These are phyloP conservation scores for Lophura swinhoii DNA, from an alignment of 2,797 vertebrate genomes.

Conservation along the genomic window DNA sequence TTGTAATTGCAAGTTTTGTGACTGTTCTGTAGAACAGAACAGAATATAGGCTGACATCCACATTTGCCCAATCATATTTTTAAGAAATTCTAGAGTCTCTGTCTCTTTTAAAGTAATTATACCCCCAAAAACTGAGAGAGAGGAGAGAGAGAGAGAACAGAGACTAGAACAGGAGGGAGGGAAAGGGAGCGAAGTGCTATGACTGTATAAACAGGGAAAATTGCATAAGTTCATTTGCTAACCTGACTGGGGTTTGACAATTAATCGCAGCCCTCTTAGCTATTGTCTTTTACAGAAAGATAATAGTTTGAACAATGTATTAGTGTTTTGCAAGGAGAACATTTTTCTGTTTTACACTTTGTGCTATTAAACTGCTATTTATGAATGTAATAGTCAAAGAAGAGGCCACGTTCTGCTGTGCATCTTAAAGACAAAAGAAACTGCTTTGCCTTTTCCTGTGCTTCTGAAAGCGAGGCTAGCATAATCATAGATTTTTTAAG, in stretches of 20 bases:
- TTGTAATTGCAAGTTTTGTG: neutral
- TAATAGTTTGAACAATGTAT: neutral
- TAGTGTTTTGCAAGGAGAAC: neutral
- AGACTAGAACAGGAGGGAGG: neutral
- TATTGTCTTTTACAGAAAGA: neutral
- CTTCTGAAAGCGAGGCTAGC: neutral
- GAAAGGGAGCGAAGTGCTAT: neutral
- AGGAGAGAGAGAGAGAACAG: too few relatives aligned
- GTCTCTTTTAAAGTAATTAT: neutral
- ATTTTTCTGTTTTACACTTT: neutral
- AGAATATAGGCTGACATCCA: neutral
- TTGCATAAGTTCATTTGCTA: neutral
- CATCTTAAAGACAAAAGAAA: neutral
- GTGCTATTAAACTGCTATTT: neutral
- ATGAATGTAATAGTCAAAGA: neutral
- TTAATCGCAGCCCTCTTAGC: neutral
- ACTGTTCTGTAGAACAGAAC: neutral
- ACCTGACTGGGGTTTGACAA: neutral
- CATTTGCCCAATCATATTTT: neutral
- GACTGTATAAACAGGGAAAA: neutral
- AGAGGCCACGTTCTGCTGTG: neutral
- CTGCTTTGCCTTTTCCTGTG: neutral
- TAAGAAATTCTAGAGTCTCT: neutral
- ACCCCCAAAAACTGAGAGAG: accelerated
- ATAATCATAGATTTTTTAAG: neutral